A percentile compares a stretch with the other conserved stretches of the same genome.
Conservation (phyloP, 2,113 vertebrate species). For the Ameiurus melas region DNA sequence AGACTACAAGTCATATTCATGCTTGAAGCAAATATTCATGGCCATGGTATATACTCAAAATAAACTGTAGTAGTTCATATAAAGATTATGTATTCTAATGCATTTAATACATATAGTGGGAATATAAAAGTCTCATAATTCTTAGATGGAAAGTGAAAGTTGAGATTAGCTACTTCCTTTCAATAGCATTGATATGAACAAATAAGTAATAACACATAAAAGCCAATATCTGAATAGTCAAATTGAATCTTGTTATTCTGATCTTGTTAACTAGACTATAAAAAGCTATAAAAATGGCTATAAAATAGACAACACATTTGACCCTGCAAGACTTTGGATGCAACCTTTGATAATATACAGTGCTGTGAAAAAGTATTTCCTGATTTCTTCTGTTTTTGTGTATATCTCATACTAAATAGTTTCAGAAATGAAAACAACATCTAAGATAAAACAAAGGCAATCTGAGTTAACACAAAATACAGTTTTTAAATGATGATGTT, state of each 20-base stretch:
- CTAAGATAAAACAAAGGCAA: no score
- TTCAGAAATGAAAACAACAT: no score
- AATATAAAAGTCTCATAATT: slow-evolving; percentile 4
- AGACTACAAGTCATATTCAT: background rate
- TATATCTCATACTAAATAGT: no score
- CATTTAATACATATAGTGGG: background rate
- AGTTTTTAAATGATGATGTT: no score
- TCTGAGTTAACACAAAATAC: no score
- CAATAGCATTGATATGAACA: background rate
- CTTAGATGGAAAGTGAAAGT: background rate
- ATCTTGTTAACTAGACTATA: background rate
- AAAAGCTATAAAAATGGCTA: slow-evolving; percentile 2
- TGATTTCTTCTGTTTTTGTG: no score
- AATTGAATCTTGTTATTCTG: background rate
- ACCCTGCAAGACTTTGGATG: background rate
- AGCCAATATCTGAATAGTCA: background rate
- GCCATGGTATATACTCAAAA: background rate
- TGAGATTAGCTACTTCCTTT: background rate
- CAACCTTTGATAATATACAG: background rate
- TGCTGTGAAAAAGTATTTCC: no score
- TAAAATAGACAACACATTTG: background rate
- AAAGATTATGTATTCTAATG: background rate
- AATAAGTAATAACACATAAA: background rate
- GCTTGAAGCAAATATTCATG: background rate
- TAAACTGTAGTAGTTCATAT: background rate